A percentile compares a stretch with the other conserved stretches of the same genome.
phyloP scores from a whole-genome alignment of 2,888 invertebrate genomes.

The Atherix ibis region DNA sequence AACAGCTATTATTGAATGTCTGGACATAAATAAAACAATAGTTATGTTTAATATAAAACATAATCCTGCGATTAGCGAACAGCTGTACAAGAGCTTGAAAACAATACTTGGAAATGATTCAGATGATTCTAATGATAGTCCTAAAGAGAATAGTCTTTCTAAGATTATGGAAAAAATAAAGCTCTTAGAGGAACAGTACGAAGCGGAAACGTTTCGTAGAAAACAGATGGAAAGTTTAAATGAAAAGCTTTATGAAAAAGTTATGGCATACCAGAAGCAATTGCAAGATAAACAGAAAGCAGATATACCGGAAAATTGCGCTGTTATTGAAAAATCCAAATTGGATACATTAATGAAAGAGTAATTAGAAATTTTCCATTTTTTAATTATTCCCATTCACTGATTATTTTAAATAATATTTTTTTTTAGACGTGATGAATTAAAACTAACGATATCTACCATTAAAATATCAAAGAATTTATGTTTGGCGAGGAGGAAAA shows the following conservation, averaged over 20 bases:
- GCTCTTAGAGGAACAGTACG: not conserved
- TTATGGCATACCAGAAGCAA: not conserved
- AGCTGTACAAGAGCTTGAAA: not conserved
- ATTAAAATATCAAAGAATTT: not conserved
- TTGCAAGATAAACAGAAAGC: not conserved
- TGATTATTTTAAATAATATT: not conserved
- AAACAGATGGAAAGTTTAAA: not conserved
- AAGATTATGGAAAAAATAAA: not conserved
- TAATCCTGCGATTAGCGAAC: not conserved
- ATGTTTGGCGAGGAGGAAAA: not conserved
- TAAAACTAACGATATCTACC: not conserved
- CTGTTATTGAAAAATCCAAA: not conserved
- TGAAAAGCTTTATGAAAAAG: not conserved
- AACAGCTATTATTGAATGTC: slow-evolving; percentile 38
- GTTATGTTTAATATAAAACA: slow-evolving; percentile 13
- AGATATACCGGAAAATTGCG: not conserved
- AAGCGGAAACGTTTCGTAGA: not conserved
- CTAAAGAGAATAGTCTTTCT: not conserved
- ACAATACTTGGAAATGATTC: not conserved
- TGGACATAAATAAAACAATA: slow-evolving; percentile 49
- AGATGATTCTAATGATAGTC: not conserved
- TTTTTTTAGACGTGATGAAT: not conserved
- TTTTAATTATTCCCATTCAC: not conserved
- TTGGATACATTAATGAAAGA: not conserved
- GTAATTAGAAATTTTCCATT: too few species aligned